A percentile compares a stretch with the other conserved stretches of the same genome.
Conservation (phyloP, 2,888 invertebrate species). For the Frankliniella fusca region DNA sequence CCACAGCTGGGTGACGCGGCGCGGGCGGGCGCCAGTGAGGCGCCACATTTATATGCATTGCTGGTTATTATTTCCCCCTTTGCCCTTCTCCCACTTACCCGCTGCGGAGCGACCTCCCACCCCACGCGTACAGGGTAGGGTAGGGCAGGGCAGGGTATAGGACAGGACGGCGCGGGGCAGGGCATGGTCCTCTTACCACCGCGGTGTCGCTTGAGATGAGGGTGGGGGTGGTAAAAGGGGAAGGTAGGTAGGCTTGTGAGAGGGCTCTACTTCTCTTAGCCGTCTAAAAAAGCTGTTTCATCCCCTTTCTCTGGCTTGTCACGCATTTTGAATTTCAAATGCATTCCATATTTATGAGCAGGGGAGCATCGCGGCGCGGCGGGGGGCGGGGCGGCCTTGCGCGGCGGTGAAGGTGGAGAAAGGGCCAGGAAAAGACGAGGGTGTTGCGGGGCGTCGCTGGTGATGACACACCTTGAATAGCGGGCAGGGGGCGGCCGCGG, state of each 20-base stretch:
- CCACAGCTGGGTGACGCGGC: too few relatives aligned
- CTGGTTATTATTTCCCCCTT: constrained; percentile 10
- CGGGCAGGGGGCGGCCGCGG: background rate
- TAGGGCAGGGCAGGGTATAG: too few relatives aligned
- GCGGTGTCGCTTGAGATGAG: too few relatives aligned
- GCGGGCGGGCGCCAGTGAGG: too few relatives aligned
- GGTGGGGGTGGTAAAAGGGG: background rate
- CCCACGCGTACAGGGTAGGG: too few relatives aligned
- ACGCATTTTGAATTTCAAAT: constrained; percentile 24
- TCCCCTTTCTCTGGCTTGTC: constrained; percentile 24
- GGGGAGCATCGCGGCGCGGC: background rate
- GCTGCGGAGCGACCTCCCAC: background rate
- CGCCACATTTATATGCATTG: constrained; percentile 13
- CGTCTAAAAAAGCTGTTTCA: constrained; percentile 21
- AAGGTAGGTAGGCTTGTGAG: background rate
- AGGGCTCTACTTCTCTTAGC: constrained; percentile 2
- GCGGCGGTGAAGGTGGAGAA: background rate
- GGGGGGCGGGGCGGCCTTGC: background rate
- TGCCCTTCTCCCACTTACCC: constrained; percentile 6
- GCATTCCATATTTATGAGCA: constrained; percentile 24
- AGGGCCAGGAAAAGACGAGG: too few relatives aligned
- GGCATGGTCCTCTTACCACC: too few relatives aligned
- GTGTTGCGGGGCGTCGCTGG: background rate
- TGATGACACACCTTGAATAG: background rate
- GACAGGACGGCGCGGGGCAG: too few relatives aligned